These are phyloP conservation scores for Phaethornis superciliosus DNA, from an alignment of 2,113 vertebrate genomes.

Conservation along the genomic window DNA sequence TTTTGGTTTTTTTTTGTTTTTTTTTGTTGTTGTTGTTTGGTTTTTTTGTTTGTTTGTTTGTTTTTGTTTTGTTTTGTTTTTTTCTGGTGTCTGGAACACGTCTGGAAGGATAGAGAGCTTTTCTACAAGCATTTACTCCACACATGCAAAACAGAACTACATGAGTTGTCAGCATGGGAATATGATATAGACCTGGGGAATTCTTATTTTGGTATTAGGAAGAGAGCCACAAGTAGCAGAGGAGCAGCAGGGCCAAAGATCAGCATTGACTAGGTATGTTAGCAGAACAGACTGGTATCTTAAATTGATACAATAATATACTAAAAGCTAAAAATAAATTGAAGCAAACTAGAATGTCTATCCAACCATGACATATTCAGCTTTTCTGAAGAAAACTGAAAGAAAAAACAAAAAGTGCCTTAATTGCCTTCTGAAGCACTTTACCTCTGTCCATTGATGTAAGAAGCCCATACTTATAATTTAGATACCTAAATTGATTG, in stretches of 20 bases:
- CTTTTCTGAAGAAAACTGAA: neutral
- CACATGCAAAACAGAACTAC: neutral
- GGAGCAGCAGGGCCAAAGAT: neutral
- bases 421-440: neutral
- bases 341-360: neutral
- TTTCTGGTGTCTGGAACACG: neutral
- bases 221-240: neutral
- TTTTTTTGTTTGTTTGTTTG: no score
- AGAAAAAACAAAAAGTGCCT: neutral
- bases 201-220: neutral
- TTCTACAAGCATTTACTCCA: neutral
- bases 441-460: neutral
- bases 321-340: neutral
- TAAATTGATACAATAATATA: neutral
- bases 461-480: neutral
- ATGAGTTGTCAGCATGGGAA: neutral
- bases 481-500: neutral
- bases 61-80: slow-evolving; percentile 17
- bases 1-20: no score
- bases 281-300: neutral
- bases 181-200: neutral
- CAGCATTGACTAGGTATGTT: neutral
- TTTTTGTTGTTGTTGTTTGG: no score
- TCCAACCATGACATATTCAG: neutral
- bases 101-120: neutral